Evolutionary conservation across 2,113 vertebrate species (phyloP), one percentile per base, ranked within the genome.

Genomic region (Poeciliopsis occidentalis): DNA sequence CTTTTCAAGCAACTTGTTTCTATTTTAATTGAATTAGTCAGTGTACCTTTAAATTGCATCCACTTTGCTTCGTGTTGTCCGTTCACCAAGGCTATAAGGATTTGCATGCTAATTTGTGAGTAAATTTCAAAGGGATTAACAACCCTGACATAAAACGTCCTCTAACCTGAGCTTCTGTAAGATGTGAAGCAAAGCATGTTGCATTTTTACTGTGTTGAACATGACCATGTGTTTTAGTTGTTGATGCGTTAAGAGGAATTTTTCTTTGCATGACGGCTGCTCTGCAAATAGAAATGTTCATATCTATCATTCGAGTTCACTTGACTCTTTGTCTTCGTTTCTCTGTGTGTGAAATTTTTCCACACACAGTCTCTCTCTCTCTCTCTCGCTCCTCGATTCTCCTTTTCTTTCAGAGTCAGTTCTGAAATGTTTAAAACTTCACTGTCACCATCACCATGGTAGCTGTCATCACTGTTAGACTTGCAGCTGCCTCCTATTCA

Each of bases 381-480:
- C 69, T 57, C 60, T 67, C 22, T 4, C 29, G 22, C 22, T 66
- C 62, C 65, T 64, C 29, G 62, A 67, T 71, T 83, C 65, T 63
- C 47, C 77, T 71, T 80, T 63, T 73, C 51, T 81, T 75, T 86
- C 84, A 70, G 71, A 80, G 73, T 31, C 79, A 69, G 89, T 75
- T 67, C 79, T 78, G 84, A 88, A 92, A 91, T 90, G 88, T 87
- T 91, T 89, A 83, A 92, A 91, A 92, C 87, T 88, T 83, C 88
- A 81, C 85, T 89, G 85, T 92, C 84, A 80, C 83, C 74, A 72
- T 94, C 80, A 60, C 93, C 90, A 93, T 93, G 88, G 92, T 85
- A 93, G 93, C 94, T 91, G 92, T 91, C 87, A 90, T 88, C 86
- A 89, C 81, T 85, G 79, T 79, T 78, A 78, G 78, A 91, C 80